These are phyloP conservation scores for Eretmodus cyanostictus DNA, from an alignment of 2,113 vertebrate species.

Conservation along the genomic window DNA sequence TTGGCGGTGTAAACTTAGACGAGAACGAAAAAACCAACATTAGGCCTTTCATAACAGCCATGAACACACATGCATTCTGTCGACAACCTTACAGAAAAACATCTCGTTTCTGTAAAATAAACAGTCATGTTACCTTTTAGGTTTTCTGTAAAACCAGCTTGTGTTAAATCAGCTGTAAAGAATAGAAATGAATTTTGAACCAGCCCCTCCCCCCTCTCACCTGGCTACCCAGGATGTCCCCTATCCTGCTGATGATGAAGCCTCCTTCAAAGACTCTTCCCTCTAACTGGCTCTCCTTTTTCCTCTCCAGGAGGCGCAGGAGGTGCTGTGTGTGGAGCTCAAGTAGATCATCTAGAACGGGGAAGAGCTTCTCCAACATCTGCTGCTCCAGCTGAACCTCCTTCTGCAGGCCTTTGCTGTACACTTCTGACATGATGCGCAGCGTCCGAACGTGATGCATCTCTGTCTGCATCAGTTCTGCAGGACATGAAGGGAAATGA, in stretches of 20 bases:
- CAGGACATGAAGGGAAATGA: rapidly evolving
- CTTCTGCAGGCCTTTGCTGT: conserved; percentile 84
- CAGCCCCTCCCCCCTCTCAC: conserved; percentile 62
- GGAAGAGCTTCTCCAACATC: conserved; percentile 85
- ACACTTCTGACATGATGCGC: conserved; percentile 94
- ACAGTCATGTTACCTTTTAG: not conserved
- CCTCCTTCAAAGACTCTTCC: conserved; percentile 69
- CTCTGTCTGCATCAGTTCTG: conserved; percentile 97
- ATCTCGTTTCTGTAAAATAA: not conserved
- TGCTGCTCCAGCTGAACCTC: conserved; percentile 84
- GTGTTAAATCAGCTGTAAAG: not conserved
- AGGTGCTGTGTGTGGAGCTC: conserved; percentile 88
- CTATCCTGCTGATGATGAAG: conserved; percentile 83
- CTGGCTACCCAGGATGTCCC: conserved; percentile 85
- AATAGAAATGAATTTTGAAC: not conserved
- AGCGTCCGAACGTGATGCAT: conserved; percentile 93
- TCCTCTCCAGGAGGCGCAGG: conserved; percentile 86
- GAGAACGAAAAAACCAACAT: not conserved
- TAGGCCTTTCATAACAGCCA: not conserved
- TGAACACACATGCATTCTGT: not conserved
- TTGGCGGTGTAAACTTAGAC: not conserved
- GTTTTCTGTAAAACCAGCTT: not conserved
- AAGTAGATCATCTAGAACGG: conserved; percentile 85
- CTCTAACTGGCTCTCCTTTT: conserved; percentile 73
- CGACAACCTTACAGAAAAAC: not conserved